These are phyloP conservation scores for Dufourea novaeangliae DNA, from an alignment of 1,140 invertebrate species.

Conservation along the genomic window DNA sequence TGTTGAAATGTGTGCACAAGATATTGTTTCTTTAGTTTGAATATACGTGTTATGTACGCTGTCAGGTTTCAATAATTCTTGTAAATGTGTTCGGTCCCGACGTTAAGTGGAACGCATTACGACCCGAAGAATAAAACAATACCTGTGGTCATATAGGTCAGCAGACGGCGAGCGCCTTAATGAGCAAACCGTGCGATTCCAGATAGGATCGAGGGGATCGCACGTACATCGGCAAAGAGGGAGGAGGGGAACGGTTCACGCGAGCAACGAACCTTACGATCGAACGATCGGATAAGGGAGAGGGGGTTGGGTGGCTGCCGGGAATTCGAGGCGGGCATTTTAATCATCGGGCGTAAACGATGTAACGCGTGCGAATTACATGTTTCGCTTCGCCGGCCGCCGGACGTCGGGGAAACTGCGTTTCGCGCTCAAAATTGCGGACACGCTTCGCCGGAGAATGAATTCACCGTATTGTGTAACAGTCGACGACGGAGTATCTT, in stretches of 20 bases:
- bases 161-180: not conserved
- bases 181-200: not conserved
- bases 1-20: no score
- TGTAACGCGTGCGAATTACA: conserved; percentile 42
- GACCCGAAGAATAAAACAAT: not conserved
- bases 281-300: conserved; percentile 15
- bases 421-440: conserved; percentile 35
- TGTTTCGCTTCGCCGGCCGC: conserved; percentile 32
- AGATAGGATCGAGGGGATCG: conserved; percentile 7
- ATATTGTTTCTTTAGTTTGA: no score
- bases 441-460: conserved; percentile 28
- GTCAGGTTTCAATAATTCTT: not conserved
- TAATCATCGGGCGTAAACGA: conserved; percentile 28
- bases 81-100: not conserved
- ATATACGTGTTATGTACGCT: no score
- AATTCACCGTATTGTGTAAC: conserved; percentile 29
- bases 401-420: conserved; percentile 2
- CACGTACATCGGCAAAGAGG: not conserved
- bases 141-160: not conserved
- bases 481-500: conserved; percentile 6
- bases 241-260: not conserved
- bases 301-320: no score
- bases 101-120: not conserved
- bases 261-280: conserved; percentile 11
- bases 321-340: conserved; percentile 46